phyloP scores from a whole-genome alignment of 30 jellyfish, hydroid and myxozoan species.

The Turritopsis rubra region DNA sequence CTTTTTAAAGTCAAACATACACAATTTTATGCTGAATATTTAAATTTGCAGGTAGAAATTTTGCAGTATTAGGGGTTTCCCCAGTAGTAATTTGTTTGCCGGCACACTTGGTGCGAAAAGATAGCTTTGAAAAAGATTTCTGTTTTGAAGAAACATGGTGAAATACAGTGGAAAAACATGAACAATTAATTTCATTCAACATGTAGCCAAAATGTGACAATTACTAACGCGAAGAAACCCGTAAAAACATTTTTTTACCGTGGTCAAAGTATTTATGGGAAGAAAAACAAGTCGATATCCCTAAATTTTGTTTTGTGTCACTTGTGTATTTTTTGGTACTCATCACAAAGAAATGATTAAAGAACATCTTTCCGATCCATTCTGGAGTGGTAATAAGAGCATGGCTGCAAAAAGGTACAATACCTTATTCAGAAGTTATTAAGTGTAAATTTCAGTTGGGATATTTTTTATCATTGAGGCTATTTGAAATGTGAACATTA shows the following conservation, averaged over 20 bases:
- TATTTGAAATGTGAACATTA: too few relatives aligned
- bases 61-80: slow-evolving; percentile 17
- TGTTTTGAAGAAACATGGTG: slow-evolving; percentile 27
- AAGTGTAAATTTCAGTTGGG: not conserved
- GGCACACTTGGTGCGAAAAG: slow-evolving; percentile 15
- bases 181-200: slow-evolving; percentile 8
- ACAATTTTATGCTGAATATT: slow-evolving; percentile 13
- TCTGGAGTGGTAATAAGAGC: slow-evolving; percentile 17
- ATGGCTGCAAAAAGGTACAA: slow-evolving; percentile 13
- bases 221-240: not conserved
- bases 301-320: not conserved
- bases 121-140: slow-evolving; percentile 22
- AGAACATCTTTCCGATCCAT: slow-evolving; percentile 15
- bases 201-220: slow-evolving; percentile 1
- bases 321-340: not conserved
- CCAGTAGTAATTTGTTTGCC: slow-evolving; percentile 7
- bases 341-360: not conserved
- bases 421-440: not conserved
- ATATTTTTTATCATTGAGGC: not conserved
- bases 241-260: not conserved
- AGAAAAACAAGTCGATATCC: not conserved
- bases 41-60: slow-evolving; percentile 3
- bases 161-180: slow-evolving; percentile 10
- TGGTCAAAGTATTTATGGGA: not conserved
- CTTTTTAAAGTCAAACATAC: not conserved